Evolutionary conservation across 1,140 invertebrate genomes (phyloP), one percentile per base, ranked within the genome.

Genomic region (Drosophila busckii): DNA sequence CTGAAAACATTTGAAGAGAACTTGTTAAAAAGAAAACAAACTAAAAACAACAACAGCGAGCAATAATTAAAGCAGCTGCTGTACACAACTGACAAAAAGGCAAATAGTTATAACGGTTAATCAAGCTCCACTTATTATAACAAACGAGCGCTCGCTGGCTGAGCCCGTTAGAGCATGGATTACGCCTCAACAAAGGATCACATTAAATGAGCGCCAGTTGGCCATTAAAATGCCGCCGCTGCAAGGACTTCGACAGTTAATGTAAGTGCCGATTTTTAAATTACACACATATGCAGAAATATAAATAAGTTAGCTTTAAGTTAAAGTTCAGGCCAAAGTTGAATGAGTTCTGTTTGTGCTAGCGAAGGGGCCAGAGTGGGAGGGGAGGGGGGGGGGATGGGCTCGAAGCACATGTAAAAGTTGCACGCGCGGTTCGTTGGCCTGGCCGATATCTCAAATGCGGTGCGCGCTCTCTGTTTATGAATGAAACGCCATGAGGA

Each of bases 401-500:
- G 16, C 9, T 26, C 40, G 46, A 41, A 70, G 53, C 67, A 69
- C 67, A 69, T 70, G 65, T 59, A 44, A 66, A 78, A 17, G 29
- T 50, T 26, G 49, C 10, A 41, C 41, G 62, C 62, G 69, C 67
- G 44, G 73, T 78, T 78, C 73, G 73, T 80, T 80, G 73, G 73
- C 68, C 73, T 80, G 73, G 75, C 73, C 75, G 71, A 76, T 64
- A 78, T 78, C 62, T 65, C 53, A 35, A 16, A 12, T 42, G 38
- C n/a, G 37, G 1, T 41, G 15, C 26, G 26, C 54, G 53, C 73
- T 78, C 73, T 78, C 73, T 78, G 75, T 80, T 82, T 82, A 82
- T 82, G 75, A 82, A 82, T 82, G 75, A 82, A 82, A 82, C 75
- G 55, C 69, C 80, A 82, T 52, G 75, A 82, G 75, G 75, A 82